These are phyloP conservation scores for Bujurquina vittata DNA, from an alignment of 2,113 vertebrate genomes.

Conservation along the genomic window DNA sequence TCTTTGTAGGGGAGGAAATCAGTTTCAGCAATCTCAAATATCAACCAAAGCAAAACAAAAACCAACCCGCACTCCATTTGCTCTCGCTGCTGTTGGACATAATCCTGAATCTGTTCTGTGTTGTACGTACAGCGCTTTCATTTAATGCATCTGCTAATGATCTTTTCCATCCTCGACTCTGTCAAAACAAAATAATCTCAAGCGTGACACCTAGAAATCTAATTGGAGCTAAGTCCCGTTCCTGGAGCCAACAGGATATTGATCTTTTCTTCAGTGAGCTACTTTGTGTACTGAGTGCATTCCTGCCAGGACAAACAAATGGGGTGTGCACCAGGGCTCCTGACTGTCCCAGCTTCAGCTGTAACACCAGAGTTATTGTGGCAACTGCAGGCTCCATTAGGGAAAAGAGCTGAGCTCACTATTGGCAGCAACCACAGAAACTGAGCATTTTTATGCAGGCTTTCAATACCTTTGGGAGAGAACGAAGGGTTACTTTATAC, in stretches of 20 bases:
- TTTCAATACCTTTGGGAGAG: slow-evolving; percentile 41
- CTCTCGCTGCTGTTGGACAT: background rate
- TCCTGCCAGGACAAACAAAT: slow-evolving; percentile 65
- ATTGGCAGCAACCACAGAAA: slow-evolving; percentile 38
- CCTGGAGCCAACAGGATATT: slow-evolving; percentile 39
- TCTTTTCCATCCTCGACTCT: slow-evolving; percentile 27
- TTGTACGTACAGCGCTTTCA: slow-evolving; percentile 33
- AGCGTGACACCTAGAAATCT: slow-evolving; percentile 64
- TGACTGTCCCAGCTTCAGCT: slow-evolving; percentile 21
- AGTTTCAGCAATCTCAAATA: slow-evolving; percentile 15
- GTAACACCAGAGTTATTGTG: slow-evolving; percentile 52
- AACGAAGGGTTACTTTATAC: slow-evolving; percentile 49
- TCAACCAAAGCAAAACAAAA: background rate
- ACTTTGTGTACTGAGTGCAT: slow-evolving; percentile 55
- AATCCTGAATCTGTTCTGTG: background rate
- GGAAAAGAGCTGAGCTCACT: slow-evolving; percentile 45
- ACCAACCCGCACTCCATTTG: background rate
- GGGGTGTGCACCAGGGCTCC: slow-evolving; percentile 34
- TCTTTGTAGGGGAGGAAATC: slow-evolving; percentile 27
- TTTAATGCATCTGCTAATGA: slow-evolving; percentile 39
- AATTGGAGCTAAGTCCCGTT: slow-evolving; percentile 60
- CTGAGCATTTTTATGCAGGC: slow-evolving; percentile 53
- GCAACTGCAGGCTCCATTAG: slow-evolving; percentile 39
- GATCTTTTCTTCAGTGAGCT: slow-evolving; percentile 53
- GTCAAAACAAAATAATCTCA: slow-evolving; percentile 64